Percentiles rank a stretch among this genome's conserved stretches.
Evolutionary conservation across 2,888 invertebrate species (phyloP).

Genomic region (Julus scandinavius): DNA sequence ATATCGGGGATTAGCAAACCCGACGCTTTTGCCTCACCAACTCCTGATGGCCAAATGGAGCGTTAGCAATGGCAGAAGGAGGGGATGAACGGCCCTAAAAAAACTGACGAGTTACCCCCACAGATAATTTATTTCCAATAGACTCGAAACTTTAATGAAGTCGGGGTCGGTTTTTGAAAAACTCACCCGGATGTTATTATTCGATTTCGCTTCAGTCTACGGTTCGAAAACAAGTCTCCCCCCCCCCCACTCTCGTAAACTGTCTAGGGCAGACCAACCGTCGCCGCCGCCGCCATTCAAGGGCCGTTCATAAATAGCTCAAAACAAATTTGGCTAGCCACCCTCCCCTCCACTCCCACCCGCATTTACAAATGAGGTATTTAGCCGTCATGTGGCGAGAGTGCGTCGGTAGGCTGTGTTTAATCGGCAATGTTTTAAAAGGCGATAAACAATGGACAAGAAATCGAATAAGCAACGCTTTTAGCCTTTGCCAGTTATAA

Average conservation of each 20-base stretch:
- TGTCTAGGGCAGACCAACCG: too few relatives aligned
- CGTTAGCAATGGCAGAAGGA: not conserved
- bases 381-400: conserved; percentile 24
- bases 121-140: not conserved
- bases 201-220: not conserved
- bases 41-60: not conserved
- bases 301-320: not conserved
- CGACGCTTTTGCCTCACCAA: too few relatives aligned
- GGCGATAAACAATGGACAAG: too few relatives aligned
- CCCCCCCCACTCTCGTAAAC: not conserved
- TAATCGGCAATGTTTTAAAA: not conserved
- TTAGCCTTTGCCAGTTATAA: too few relatives aligned
- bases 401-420: not conserved
- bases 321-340: not conserved
- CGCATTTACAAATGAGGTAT: conserved; percentile 5
- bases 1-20: not conserved
- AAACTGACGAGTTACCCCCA: not conserved
- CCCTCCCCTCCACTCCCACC: not conserved
- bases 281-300: not conserved
- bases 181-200: not conserved
- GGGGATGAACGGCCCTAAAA: not conserved
- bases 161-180: not conserved
- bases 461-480: too few relatives aligned
- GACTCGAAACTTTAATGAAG: not conserved
- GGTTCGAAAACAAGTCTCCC: not conserved